A percentile compares a stretch with the other conserved stretches of the same genome.
These are phyloP conservation scores for Fulica atra DNA, from an alignment of 2,113 vertebrate species.

Conservation along the genomic window DNA sequence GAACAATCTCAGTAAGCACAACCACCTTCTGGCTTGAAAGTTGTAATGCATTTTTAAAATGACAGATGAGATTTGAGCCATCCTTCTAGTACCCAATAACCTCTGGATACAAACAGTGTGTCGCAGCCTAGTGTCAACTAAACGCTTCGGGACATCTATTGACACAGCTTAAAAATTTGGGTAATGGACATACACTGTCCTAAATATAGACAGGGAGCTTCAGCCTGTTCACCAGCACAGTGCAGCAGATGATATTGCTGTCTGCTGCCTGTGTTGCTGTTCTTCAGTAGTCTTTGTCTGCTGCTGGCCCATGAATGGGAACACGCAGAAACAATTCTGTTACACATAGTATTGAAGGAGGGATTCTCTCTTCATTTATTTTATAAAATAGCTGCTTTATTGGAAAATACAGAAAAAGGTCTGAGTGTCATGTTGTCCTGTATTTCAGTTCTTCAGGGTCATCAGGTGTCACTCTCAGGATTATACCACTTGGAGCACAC, in stretches of 20 bases:
- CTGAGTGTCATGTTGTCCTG: neutral
- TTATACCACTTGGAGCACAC: neutral
- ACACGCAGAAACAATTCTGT: neutral
- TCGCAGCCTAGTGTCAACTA: neutral
- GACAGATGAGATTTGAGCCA: neutral
- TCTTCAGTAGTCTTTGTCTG: neutral
- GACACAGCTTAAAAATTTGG: neutral
- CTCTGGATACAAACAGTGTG: neutral
- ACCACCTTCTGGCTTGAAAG: neutral
- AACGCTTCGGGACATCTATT: neutral
- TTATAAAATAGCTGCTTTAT: neutral
- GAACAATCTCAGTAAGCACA: neutral
- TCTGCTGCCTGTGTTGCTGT: neutral
- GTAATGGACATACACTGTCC: neutral
- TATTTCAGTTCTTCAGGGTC: neutral
- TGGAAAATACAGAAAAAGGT: neutral
- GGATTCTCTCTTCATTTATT: neutral
- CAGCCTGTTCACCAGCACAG: rapidly evolving
- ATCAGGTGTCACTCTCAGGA: neutral
- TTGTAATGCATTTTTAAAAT: neutral
- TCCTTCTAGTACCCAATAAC: neutral
- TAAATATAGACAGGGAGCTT: rapidly evolving
- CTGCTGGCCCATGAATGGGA: neutral
- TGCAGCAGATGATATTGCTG: neutral
- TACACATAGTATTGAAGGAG: neutral